Evolutionary conservation across 2,113 vertebrate genomes (phyloP).

Genomic region (Myiozetetes cayanensis): DNA sequence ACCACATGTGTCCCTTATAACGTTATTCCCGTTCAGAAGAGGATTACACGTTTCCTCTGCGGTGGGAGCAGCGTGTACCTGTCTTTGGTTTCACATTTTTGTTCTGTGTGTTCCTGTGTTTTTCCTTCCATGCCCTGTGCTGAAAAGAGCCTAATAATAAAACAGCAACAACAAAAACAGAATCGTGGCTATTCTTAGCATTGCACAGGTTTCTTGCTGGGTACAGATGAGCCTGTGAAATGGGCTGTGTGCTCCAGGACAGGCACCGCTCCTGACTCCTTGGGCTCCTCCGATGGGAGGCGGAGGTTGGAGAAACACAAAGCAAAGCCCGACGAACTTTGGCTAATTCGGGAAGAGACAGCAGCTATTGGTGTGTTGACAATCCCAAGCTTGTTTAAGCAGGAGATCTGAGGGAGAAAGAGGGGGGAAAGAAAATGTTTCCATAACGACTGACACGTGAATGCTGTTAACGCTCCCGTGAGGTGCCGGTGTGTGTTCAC

Average conservation of each 20-base stretch:
- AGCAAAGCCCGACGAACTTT: not conserved
- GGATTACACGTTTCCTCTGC: not conserved
- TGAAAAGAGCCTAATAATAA: not conserved
- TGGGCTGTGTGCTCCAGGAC: not conserved
- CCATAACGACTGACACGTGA: constrained; percentile 31
- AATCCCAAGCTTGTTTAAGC: not conserved
- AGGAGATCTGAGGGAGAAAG: not conserved
- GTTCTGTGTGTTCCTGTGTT: not conserved
- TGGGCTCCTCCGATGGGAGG: not conserved
- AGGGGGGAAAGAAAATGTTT: not conserved
- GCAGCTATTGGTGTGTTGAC: not conserved
- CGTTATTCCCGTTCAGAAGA: not conserved
- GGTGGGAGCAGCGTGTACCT: not conserved
- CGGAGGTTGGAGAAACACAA: not conserved
- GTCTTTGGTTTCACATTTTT: not conserved
- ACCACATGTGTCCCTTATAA: not conserved
- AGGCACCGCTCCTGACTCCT: not conserved
- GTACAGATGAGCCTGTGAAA: not conserved
- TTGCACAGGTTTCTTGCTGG: not conserved
- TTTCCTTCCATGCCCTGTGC: not conserved
- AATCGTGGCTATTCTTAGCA: not conserved
- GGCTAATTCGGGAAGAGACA: not conserved
- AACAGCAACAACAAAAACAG: not conserved
- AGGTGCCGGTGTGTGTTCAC: not conserved
- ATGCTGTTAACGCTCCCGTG: not conserved